These are phyloP conservation scores for Glossophaga mutica DNA, from an alignment of 2,797 vertebrate genomes.

Conservation along the genomic window DNA sequence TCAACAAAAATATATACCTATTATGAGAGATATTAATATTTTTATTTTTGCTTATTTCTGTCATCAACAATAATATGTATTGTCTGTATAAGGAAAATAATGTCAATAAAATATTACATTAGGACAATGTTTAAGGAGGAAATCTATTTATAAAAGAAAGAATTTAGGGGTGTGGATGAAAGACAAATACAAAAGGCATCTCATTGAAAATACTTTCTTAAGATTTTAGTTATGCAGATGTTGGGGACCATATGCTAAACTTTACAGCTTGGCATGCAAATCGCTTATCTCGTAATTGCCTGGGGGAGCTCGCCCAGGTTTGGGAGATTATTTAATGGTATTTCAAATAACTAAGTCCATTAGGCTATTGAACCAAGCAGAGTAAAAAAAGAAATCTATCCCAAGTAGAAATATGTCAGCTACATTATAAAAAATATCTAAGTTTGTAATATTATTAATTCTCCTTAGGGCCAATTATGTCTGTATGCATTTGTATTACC, in stretches of 20 bases:
- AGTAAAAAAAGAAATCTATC: background rate
- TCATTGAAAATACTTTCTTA: background rate
- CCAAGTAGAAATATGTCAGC: background rate
- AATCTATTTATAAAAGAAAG: background rate
- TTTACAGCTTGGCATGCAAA: background rate
- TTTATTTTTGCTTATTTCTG: background rate
- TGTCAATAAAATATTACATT: background rate
- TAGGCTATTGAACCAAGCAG: background rate
- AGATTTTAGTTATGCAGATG: conserved; percentile 52
- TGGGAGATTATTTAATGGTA: conserved; percentile 22
- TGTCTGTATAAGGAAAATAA: background rate
- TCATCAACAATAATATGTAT: background rate
- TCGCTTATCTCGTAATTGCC: background rate
- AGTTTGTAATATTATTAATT: background rate
- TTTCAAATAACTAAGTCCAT: background rate
- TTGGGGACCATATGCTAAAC: conserved; percentile 28
- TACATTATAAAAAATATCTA: background rate
- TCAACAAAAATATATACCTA: background rate
- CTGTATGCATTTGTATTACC: background rate
- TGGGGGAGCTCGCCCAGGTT: background rate
- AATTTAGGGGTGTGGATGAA: background rate
- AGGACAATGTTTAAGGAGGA: background rate
- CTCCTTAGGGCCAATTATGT: background rate
- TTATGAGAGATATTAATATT: background rate
- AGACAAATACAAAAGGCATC: background rate